Evolutionary conservation across 2,888 invertebrate species (phyloP).

Genomic region (Noctua pronuba): DNA sequence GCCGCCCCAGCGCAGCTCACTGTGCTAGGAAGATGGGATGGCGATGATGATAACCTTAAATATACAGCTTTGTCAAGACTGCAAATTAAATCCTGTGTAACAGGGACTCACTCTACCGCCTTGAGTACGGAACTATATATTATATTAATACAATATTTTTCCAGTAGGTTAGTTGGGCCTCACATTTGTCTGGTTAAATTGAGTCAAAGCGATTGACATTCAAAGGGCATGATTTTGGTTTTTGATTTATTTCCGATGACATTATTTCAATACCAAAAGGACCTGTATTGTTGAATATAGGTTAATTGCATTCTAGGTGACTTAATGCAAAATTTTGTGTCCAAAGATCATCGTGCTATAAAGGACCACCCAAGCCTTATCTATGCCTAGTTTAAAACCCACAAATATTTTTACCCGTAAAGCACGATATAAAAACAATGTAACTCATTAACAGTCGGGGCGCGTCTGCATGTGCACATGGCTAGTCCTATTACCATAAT

Average conservation of each 20-base stretch:
- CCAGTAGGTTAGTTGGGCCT: too few relatives aligned
- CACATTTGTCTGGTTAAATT: too few relatives aligned
- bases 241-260: not conserved
- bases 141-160: too few relatives aligned
- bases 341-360: not conserved
- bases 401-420: constrained; percentile 22
- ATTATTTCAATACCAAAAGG: not conserved
- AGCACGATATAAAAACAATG: constrained; percentile 27
- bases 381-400: constrained; percentile 1
- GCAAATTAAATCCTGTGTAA: too few relatives aligned
- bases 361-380: constrained; percentile 38
- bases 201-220: not conserved
- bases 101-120: too few relatives aligned
- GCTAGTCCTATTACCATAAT: constrained; percentile 53
- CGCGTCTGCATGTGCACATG: constrained; percentile 43
- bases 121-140: too few relatives aligned
- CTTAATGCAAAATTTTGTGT: not conserved
- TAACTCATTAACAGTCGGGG: constrained; percentile 43
- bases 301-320: not conserved
- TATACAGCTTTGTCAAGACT: too few relatives aligned
- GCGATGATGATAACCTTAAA: too few relatives aligned
- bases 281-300: not conserved
- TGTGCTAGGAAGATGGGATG: too few relatives aligned
- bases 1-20: too few relatives aligned
- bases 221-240: not conserved